phyloP scores from a whole-genome alignment of 2,888 invertebrate species.

The Ormyrus nitidulus region DNA sequence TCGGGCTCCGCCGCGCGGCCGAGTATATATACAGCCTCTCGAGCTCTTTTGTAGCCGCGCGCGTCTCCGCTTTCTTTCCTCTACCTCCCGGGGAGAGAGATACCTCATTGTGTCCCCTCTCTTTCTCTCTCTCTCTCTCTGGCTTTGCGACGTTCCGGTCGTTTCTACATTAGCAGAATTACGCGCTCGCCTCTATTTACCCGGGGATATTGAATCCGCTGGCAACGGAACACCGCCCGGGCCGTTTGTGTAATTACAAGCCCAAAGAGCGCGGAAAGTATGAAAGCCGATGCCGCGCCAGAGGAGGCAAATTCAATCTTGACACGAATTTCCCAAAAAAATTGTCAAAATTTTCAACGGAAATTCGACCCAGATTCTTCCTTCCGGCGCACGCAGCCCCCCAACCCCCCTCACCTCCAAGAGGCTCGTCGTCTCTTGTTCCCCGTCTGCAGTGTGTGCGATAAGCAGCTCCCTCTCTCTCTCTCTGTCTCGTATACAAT shows the following conservation, averaged over 20 bases:
- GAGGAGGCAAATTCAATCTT: slow-evolving; percentile 29
- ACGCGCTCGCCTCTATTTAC: slow-evolving; percentile 1
- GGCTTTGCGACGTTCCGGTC: too few species aligned
- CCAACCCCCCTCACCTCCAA: too few species aligned
- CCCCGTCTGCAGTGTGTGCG: too few species aligned
- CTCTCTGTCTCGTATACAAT: slow-evolving; percentile 17
- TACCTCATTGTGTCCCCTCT: too few species aligned
- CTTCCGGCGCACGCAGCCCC: not conserved
- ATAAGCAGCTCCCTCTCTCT: not conserved
- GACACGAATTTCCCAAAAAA: slow-evolving; percentile 12
- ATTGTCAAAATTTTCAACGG: not conserved
- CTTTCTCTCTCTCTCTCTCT: not conserved
- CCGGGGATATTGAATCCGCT: slow-evolving; percentile 27
- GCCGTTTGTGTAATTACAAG: slow-evolving; percentile 30
- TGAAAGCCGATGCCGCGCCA: too few species aligned
- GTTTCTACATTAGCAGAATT: too few species aligned
- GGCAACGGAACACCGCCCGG: slow-evolving; percentile 17
- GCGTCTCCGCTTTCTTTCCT: not conserved
- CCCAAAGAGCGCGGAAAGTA: not conserved
- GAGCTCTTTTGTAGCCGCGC: not conserved
- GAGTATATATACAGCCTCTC: not conserved
- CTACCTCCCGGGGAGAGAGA: too few species aligned
- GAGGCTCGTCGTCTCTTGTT: too few species aligned
- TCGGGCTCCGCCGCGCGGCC: slow-evolving; percentile 3
- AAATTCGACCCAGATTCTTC: not conserved